phyloP scores from a whole-genome alignment of 2,888 invertebrate genomes.

The Pediacus dermestoides region DNA sequence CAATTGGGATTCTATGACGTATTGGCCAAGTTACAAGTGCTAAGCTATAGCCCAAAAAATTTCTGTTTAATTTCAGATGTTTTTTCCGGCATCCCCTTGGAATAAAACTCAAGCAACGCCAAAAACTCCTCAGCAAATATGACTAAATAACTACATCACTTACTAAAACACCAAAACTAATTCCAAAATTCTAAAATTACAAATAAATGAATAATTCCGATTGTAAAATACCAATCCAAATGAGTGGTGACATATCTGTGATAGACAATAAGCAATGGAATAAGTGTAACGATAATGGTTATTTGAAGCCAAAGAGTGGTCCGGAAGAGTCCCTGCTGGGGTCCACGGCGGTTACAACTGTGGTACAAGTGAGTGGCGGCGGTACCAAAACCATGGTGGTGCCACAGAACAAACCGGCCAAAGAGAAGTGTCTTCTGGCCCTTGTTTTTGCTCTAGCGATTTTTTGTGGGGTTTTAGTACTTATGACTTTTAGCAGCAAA shows the following conservation, averaged over 20 bases:
- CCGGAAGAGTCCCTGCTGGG: conserved; percentile 31
- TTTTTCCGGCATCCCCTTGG: too few species aligned
- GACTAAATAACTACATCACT: too few species aligned
- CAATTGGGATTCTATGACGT: too few species aligned
- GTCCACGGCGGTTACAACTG: conserved; percentile 34
- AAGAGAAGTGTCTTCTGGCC: conserved; percentile 43
- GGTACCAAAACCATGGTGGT: conserved; percentile 45
- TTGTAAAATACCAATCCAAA: conserved; percentile 10
- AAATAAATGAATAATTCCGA: conserved; percentile 11
- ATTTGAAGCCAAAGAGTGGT: conserved; percentile 31
- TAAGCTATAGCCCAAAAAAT: too few species aligned
- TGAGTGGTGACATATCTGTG: conserved; percentile 6
- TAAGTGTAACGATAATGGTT: conserved; percentile 36
- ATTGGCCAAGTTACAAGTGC: too few species aligned
- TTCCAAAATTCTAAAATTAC: too few species aligned
- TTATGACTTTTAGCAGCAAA: conserved; percentile 38
- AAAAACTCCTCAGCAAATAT: too few species aligned
- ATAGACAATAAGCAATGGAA: conserved; percentile 12
- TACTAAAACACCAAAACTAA: too few species aligned
- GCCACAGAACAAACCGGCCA: conserved; percentile 32
- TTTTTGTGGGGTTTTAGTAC: conserved; percentile 37
- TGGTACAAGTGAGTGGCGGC: conserved; percentile 44
- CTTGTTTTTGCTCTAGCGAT: conserved; percentile 39
- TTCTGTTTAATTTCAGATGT: too few species aligned
- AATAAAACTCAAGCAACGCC: too few species aligned